A percentile compares a stretch with the other conserved stretches of the same genome.
phyloP scores from a whole-genome alignment of 64 coral and sea anemone species.

The Astreopora myriophthalma region DNA sequence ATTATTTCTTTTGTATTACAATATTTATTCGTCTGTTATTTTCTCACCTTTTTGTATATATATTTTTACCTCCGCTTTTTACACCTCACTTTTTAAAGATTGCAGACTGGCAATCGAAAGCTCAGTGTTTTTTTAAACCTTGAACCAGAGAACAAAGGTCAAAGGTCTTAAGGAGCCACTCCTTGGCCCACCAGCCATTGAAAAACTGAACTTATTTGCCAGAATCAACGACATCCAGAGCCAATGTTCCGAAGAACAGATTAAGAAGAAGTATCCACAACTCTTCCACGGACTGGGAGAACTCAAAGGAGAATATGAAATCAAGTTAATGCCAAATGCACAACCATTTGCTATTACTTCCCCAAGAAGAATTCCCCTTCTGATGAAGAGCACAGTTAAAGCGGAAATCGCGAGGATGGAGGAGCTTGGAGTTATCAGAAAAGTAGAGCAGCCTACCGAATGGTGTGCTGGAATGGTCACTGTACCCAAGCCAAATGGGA shows the following conservation, averaged over 20 bases:
- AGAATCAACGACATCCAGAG: background rate
- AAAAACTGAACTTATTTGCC: background rate
- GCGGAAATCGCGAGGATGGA: conserved; percentile 28
- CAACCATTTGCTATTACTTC: conserved; percentile 55
- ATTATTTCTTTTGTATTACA: too few relatives aligned
- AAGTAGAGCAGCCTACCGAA: background rate
- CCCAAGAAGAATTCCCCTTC: conserved; percentile 24
- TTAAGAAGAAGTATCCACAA: background rate
- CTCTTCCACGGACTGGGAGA: conserved; percentile 37
- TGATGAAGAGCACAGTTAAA: conserved; percentile 39
- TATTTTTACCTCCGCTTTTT: too few relatives aligned
- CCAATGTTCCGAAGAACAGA: background rate
- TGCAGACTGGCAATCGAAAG: too few relatives aligned
- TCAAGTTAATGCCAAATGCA: conserved; percentile 54
- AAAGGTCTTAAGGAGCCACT: background rate
- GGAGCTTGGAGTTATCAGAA: background rate
- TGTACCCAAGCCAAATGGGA: background rate
- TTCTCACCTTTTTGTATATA: too few relatives aligned
- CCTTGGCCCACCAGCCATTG: background rate
- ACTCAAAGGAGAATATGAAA: conserved; percentile 62
- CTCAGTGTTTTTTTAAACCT: too few relatives aligned
- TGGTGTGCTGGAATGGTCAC: background rate
- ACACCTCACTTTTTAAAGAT: too few relatives aligned
- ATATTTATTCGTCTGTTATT: too few relatives aligned
- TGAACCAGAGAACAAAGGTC: background rate